Conservation (phyloP, 1,140 invertebrate genomes). For the Eriocheir sinensis region DNA sequence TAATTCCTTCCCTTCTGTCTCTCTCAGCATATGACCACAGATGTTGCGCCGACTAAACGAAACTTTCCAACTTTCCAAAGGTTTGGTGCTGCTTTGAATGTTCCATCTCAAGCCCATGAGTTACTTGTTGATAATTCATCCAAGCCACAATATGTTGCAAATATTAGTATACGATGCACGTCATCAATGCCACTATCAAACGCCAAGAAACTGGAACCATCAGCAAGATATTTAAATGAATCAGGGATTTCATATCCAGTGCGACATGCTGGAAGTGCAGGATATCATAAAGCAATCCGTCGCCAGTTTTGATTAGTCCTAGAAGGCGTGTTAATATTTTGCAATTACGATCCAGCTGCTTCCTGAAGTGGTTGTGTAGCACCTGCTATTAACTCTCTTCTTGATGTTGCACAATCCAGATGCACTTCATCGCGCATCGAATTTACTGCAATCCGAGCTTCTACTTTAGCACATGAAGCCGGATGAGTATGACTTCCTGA, state of each 20-base stretch:
- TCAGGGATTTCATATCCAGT: conserved; percentile 50
- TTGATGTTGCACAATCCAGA: not conserved
- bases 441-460: not conserved
- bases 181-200: not conserved
- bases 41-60: too few relatives aligned
- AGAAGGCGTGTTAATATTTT: not conserved
- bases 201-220: conserved; percentile 43
- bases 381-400: not conserved
- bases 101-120: not conserved
- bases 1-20: too few relatives aligned
- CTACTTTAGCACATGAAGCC: conserved; percentile 33
- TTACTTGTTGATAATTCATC: conserved; percentile 33
- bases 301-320: not conserved
- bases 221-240: conserved; percentile 51
- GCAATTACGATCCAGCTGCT: not conserved
- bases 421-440: not conserved
- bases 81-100: conserved; percentile 38
- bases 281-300: conserved; percentile 31
- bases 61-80: too few relatives aligned
- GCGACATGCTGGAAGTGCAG: conserved; percentile 41
- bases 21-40: too few relatives aligned
- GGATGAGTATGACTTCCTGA: conserved; percentile 54
- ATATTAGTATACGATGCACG: conserved; percentile 44
- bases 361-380: not conserved
- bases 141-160: not conserved